These are phyloP conservation scores for Apodemus sylvaticus DNA, from an alignment of 2,113 vertebrate species.

Conservation along the genomic window DNA sequence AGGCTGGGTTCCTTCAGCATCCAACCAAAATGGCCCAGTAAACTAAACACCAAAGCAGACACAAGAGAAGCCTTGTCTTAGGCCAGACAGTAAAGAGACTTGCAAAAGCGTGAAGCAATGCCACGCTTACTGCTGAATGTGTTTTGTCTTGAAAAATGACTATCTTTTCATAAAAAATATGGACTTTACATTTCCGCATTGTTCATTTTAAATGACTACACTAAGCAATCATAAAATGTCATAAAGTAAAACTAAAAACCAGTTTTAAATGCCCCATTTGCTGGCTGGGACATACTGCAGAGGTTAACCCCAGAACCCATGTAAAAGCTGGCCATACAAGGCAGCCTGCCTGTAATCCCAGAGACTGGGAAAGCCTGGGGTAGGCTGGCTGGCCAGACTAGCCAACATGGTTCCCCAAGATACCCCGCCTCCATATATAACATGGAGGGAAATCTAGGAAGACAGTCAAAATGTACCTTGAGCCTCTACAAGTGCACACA, in stretches of 20 bases:
- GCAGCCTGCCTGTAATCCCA: background rate
- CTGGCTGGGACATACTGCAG: background rate
- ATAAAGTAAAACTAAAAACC: background rate
- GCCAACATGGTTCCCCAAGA: background rate
- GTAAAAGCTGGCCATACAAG: background rate
- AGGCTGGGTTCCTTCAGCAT: conserved; percentile 16
- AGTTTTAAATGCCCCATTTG: background rate
- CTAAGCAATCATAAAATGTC: background rate
- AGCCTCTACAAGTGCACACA: background rate
- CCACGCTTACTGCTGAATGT: background rate
- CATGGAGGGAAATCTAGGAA: background rate
- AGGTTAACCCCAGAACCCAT: background rate
- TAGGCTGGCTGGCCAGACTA: background rate
- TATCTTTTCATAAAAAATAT: conserved; percentile 43
- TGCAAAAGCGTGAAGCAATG: conserved; percentile 15
- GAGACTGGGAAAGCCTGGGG: background rate
- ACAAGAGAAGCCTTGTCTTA: background rate
- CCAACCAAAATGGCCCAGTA: conserved; percentile 15
- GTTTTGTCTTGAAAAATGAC: conserved; percentile 11
- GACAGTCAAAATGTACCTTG: background rate
- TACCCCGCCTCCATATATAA: background rate
- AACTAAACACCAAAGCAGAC: background rate
- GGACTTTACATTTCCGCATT: background rate
- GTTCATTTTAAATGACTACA: conserved; percentile 25
- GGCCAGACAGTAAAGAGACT: background rate